Evolutionary conservation across 2,888 invertebrate genomes (phyloP), one percentile per base, ranked within the genome.

Genomic region (Eudasyphora cyanicolor): DNA sequence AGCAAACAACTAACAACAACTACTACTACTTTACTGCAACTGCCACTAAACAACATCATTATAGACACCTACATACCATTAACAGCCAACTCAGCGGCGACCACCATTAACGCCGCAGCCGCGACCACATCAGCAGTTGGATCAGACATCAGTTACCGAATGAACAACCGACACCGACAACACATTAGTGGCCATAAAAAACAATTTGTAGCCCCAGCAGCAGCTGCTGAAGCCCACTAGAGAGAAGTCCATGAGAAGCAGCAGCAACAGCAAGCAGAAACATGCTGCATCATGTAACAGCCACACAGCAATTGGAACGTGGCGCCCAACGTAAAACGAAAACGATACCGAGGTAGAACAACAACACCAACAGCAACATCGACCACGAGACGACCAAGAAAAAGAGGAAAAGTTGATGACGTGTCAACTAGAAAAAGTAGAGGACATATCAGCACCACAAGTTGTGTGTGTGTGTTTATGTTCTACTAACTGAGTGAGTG

Each of bases 341-440:
- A 24, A 27, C 27, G 19, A 54, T 21, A 57, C 12, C 57, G n/a
- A n/a, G n/a, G n/a, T n/a, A n/a, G n/a, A 57, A 1, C 57, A 57
- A 27, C 51, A 21, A 21, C 64, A 35, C 3, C 67, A 17, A 27
- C 54, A 51, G 8, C 57, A 42, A 69, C n/a, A 35, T 24, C 19
- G 49, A 49, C 17, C 17, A 80, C 74, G 64, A 27, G 12, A 32
- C n/a, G 75, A 49, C 54, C 24, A 38, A 49, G 77, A 67, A 69
- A n/a, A n/a, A 73, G 60, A 79, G 81, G 73, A 81, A 81, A 81
- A 84, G 81, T 84, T 84, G 81, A 81, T 84, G 81, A 81, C 78
- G 84, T 84, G 84, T 84, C 84, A 84, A 84, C 81, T 84, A 81
- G 81, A 79, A 84, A 67, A 84, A 81, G 78, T 81, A 14, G 84